phyloP scores from a whole-genome alignment of 2,797 vertebrate genomes.

The Brachyalestes nurse region DNA sequence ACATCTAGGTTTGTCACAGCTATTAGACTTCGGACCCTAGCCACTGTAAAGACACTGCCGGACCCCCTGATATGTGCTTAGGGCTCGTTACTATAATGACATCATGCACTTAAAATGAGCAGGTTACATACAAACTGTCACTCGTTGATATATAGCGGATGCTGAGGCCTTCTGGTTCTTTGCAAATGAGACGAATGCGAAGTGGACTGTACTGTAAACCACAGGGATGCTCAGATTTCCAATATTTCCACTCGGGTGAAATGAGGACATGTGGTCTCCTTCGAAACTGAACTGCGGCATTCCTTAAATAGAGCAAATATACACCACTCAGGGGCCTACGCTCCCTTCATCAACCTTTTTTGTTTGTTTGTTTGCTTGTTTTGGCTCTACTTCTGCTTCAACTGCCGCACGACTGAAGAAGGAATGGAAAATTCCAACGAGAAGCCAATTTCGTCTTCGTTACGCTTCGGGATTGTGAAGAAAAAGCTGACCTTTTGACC shows the following conservation, averaged over 20 bases:
- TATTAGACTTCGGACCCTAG: conserved; percentile 14
- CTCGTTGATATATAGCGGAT: conserved; percentile 31
- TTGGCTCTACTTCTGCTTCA: background rate
- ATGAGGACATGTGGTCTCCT: background rate
- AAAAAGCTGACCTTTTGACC: background rate
- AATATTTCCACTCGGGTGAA: background rate
- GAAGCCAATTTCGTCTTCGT: background rate
- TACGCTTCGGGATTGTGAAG: background rate
- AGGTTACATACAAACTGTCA: conserved; percentile 44
- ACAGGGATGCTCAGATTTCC: conserved; percentile 10
- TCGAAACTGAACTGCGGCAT: background rate
- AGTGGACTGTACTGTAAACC: conserved; percentile 30
- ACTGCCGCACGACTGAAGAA: no score
- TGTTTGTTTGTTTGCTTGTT: background rate
- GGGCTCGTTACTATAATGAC: conserved; percentile 43
- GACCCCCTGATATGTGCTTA: conserved; percentile 45
- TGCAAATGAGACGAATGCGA: conserved; percentile 22
- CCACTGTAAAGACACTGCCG: conserved; percentile 37
- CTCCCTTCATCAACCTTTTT: no score
- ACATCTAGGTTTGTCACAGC: conserved; percentile 42
- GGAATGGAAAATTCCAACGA: background rate
- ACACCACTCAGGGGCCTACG: background rate
- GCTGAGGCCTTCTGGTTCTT: conserved; percentile 1
- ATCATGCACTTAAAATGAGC: conserved; percentile 56
- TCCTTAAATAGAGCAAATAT: background rate